Evolutionary conservation across 1,140 invertebrate genomes (phyloP), one percentile per base, ranked within the genome.

Genomic region (Reticulitermes speratus): DNA sequence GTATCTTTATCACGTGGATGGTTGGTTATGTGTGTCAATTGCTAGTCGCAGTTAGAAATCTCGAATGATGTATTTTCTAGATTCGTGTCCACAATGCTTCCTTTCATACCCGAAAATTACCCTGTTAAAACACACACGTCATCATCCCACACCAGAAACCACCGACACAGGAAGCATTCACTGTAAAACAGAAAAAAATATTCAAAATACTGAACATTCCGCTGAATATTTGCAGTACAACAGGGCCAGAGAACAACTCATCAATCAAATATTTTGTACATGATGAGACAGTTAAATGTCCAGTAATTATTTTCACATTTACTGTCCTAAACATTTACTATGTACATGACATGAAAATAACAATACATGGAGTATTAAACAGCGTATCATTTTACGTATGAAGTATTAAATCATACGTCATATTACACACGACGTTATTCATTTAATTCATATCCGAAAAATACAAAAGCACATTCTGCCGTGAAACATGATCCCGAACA

Each of bases 261-360:
- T 75, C 65, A 75, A 75, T 75, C 65, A 75, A 75, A 75, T 14
- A 75, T 14, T 75, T 12, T 14, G 65, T n/a, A 75, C n/a, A 75
- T 75, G 65, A 75, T 30, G 65, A 30, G 65, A 30, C 65, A 75
- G 25, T 75, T 11, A 75, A 75, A 75, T 75, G n/a, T 30, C n/a
- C 65, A 75, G n/a, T 75, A 75, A 75, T 75, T 75, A 75, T 75
- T 75, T 75, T 75, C 65, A 9, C 65, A 75, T 30, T 30, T 30
- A 75, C 65, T n/a, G 65, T 25, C 65, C n/a, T 75, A 75, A 75
- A 75, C 21, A 30, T 75, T 75, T 75, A 75, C 65, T n/a, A 30
- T 75, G 65, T 75, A 75, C 30, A 75, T 75, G 25, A 30, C 65
- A 75, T 30, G 25, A 9, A 75, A 30, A 75, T 30, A 6, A 75